Percentiles rank a stretch among this genome's conserved stretches.
Conservation (phyloP, 2,113 vertebrate species). For the Lophotis ruficrista region DNA sequence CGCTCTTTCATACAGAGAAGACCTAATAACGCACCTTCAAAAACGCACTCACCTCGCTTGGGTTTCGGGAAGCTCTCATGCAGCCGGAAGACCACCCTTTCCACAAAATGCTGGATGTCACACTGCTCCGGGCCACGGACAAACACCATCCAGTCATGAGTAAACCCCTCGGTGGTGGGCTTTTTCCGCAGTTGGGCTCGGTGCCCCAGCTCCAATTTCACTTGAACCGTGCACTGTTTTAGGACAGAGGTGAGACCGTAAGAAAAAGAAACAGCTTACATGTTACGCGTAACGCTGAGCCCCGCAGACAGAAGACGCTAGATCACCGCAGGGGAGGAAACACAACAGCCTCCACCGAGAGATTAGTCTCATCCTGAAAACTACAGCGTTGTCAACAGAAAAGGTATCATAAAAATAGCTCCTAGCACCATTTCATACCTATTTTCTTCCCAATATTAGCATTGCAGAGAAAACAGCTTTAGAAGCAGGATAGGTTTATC, state of each 20-base stretch:
- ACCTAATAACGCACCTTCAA: neutral
- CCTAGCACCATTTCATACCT: neutral
- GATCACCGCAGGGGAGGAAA: neutral
- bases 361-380: neutral
- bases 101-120: constrained; percentile 99
- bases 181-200: constrained; percentile 96
- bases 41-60: constrained; percentile 85
- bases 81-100: constrained; percentile 95
- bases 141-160: constrained; percentile 99
- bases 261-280: neutral
- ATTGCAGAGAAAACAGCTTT: neutral
- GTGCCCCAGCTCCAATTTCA: constrained; percentile 97
- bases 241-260: neutral
- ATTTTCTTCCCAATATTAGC: neutral
- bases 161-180: constrained; percentile 95
- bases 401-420: neutral
- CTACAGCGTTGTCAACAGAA: neutral
- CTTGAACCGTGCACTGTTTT: constrained; percentile 94
- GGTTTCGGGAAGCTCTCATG: constrained; percentile 99
- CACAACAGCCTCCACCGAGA: neutral
- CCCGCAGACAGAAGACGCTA: neutral
- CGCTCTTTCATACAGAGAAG: neutral
- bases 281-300: accelerated
- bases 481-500: neutral
- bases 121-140: constrained; percentile 95